phyloP scores from a whole-genome alignment of 2,888 invertebrate genomes.

The Stenurella melanura region DNA sequence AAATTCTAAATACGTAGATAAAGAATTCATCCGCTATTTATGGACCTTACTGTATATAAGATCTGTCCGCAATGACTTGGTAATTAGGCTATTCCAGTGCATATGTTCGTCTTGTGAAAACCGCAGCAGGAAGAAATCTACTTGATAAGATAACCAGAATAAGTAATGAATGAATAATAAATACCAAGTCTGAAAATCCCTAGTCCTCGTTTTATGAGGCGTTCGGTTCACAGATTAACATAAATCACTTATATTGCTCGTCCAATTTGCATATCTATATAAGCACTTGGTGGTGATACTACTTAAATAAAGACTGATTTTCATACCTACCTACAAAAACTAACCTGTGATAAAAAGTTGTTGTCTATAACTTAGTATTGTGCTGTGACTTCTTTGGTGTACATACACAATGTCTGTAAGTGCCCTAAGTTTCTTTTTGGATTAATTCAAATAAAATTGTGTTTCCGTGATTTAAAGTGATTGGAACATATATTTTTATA shows the following conservation, averaged over 20 bases:
- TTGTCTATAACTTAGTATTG: slow-evolving; percentile 1
- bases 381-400: neutral
- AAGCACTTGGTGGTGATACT: slow-evolving; percentile 16
- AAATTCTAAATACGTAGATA: too few species aligned
- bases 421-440: neutral
- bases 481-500: neutral
- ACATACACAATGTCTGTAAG: slow-evolving; percentile 21
- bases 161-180: neutral
- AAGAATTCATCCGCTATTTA: too few species aligned
- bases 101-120: neutral
- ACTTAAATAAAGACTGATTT: slow-evolving; percentile 40
- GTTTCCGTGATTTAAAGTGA: neutral
- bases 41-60: neutral
- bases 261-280: slow-evolving; percentile 20
- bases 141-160: neutral
- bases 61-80: neutral
- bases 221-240: slow-evolving; percentile 9
- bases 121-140: neutral
- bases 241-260: neutral
- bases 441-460: neutral
- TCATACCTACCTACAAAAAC: slow-evolving; percentile 31
- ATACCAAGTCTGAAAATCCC: slow-evolving; percentile 29
- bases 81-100: neutral
- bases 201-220: slow-evolving; percentile 10
- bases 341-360: slow-evolving; percentile 30